Conservation (phyloP, 2,797 vertebrate genomes). For the Enteromius unitaeniatus region DNA sequence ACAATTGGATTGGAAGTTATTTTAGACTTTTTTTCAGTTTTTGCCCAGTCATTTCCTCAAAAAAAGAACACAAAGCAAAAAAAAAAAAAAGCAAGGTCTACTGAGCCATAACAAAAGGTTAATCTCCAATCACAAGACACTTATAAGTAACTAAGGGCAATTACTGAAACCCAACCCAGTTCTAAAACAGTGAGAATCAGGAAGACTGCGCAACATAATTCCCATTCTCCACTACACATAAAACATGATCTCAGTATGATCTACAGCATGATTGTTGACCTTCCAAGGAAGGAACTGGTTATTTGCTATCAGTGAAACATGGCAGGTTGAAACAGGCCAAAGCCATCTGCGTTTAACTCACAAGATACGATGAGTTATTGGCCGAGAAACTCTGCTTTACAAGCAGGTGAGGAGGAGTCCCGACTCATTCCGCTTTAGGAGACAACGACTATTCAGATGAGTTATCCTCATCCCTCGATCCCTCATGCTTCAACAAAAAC, state of each 20-base stretch:
- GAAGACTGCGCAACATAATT: not conserved
- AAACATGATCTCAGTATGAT: not conserved
- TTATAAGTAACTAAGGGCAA: constrained; percentile 39
- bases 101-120: constrained; percentile 45
- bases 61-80: not conserved
- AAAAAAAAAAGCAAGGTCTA: constrained; percentile 6
- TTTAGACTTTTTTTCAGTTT: not conserved
- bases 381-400: constrained; percentile 34
- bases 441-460: constrained; percentile 49
- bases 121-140: constrained; percentile 45
- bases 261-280: constrained; percentile 2
- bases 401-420: constrained; percentile 51
- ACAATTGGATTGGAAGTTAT: not conserved
- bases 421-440: constrained; percentile 48
- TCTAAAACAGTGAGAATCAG: constrained; percentile 47
- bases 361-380: constrained; percentile 57
- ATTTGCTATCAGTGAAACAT: constrained; percentile 27
- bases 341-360: constrained; percentile 59
- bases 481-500: constrained; percentile 17
- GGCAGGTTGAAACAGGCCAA: constrained; percentile 69
- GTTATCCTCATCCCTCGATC: constrained; percentile 37
- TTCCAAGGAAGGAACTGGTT: not conserved
- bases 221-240: constrained; percentile 7
- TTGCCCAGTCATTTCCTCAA: not conserved
- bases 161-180: constrained; percentile 41